Conservation (phyloP, 53 echinoderm and acorn worm species). For the Antedon mediterranea region DNA sequence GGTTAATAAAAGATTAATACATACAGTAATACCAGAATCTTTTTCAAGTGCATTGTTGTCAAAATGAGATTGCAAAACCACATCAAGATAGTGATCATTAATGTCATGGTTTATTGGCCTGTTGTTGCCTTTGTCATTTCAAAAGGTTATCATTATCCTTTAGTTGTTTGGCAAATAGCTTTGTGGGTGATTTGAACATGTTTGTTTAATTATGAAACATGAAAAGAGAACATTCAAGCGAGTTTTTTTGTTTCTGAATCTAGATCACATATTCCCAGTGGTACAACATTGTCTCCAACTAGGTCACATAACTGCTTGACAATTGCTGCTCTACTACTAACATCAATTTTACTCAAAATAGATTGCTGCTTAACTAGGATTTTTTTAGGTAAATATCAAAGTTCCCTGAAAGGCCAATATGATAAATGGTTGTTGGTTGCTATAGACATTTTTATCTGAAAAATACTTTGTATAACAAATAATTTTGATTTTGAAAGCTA, state of each 20-base stretch:
- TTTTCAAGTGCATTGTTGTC: neutral
- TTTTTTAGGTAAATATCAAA: neutral
- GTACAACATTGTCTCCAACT: neutral
- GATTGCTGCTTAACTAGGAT: neutral
- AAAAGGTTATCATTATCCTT: neutral
- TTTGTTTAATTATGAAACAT: neutral
- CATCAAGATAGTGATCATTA: neutral
- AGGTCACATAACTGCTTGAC: neutral
- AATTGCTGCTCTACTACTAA: neutral
- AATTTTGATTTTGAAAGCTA: no score
- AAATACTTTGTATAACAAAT: no score
- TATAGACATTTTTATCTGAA: no score
- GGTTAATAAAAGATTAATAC: no score
- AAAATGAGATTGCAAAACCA: neutral
- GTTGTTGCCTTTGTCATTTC: no score
- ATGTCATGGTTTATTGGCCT: neutral
- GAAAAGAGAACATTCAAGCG: neutral
- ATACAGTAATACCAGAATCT: no score
- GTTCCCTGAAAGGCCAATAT: neutral
- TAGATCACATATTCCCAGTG: neutral
- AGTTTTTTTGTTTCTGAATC: neutral
- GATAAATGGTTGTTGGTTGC: neutral
- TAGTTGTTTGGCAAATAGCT: neutral
- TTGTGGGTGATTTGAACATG: neutral
- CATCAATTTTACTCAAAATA: neutral